These are phyloP conservation scores for Bubalus kerabau DNA, from an alignment of 2,113 vertebrate genomes.

Conservation along the genomic window DNA sequence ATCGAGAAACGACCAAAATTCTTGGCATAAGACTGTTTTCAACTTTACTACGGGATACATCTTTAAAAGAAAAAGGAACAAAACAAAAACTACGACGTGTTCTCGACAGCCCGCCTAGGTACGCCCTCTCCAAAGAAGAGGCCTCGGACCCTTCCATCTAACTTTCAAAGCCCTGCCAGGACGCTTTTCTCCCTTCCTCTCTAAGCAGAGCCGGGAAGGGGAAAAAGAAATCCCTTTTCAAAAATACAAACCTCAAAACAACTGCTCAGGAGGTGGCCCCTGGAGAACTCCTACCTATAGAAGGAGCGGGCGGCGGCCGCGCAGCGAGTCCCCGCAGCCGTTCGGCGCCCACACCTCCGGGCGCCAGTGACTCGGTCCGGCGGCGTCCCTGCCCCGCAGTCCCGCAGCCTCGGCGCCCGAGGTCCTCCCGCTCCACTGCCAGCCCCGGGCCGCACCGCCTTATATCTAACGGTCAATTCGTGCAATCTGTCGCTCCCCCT, in stretches of 20 bases:
- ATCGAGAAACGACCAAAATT: not conserved
- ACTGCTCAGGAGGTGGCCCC: not conserved
- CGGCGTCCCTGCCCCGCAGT: constrained; percentile 53
- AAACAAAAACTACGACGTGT: not conserved
- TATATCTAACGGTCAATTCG: constrained; percentile 88
- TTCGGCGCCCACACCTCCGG: not conserved
- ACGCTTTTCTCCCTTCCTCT: not conserved
- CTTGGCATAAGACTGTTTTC: not conserved
- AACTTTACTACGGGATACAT: not conserved
- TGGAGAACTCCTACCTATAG: constrained; percentile 16
- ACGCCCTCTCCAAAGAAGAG: not conserved
- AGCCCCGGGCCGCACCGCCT: constrained; percentile 77
- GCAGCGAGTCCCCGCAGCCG: not conserved
- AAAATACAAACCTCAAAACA: not conserved
- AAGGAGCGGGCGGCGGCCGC: not conserved
- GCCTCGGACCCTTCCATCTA: not conserved
- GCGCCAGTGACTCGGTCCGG: not conserved
- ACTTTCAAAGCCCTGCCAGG: constrained; percentile 2
- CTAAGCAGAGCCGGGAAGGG: not conserved
- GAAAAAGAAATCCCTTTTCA: not conserved
- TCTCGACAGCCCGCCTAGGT: not conserved
- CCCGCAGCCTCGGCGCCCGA: not conserved
- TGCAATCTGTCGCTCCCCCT: constrained; percentile 91
- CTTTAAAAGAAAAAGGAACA: not conserved
- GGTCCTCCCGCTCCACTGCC: constrained; percentile 60